These are phyloP conservation scores for Drosophila rubida DNA, from an alignment of 2,888 invertebrate species.

Conservation along the genomic window DNA sequence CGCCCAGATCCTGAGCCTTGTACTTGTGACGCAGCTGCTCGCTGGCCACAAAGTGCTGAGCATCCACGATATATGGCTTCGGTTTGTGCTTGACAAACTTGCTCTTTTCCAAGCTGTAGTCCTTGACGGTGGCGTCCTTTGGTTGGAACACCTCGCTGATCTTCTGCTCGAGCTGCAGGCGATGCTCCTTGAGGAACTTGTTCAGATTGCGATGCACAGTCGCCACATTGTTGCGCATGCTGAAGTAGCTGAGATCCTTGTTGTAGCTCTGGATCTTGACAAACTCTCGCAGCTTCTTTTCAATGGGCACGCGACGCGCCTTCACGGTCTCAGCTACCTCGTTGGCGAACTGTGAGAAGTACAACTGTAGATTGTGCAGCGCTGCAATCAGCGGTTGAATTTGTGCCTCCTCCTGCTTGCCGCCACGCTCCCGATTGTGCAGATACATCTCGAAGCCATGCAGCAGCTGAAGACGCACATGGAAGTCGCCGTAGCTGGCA, in stretches of 20 bases:
- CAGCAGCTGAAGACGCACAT: conserved; percentile 91
- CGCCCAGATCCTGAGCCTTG: conserved; percentile 22
- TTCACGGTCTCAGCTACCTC: conserved; percentile 89
- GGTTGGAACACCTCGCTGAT: conserved; percentile 84
- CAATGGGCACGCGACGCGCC: conserved; percentile 91
- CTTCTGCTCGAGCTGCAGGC: conserved; percentile 86
- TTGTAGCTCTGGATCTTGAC: conserved; percentile 98
- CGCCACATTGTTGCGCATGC: conserved; percentile 94
- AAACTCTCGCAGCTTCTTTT: conserved; percentile 95
- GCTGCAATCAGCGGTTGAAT: conserved; percentile 86
- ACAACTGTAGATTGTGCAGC: conserved; percentile 93
- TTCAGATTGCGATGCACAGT: conserved; percentile 95
- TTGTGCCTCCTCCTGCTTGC: conserved; percentile 19
- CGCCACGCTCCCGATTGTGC: conserved; percentile 85
- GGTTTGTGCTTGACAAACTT: conserved; percentile 72
- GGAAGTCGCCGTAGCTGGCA: conserved; percentile 93
- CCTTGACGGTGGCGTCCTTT: conserved; percentile 81
- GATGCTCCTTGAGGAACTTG: conserved; percentile 94
- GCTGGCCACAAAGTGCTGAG: conserved; percentile 82
- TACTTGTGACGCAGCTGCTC: conserved; percentile 71
- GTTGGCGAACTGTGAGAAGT: conserved; percentile 91
- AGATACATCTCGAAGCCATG: conserved; percentile 93
- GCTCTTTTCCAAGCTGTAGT: conserved; percentile 79
- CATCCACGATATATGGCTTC: conserved; percentile 78
- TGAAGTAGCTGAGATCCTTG: conserved; percentile 97